Base-by-base conservation (phyloP, 2,113 vertebrate species). In the Paracanthobrama guichenoti region DNA sequence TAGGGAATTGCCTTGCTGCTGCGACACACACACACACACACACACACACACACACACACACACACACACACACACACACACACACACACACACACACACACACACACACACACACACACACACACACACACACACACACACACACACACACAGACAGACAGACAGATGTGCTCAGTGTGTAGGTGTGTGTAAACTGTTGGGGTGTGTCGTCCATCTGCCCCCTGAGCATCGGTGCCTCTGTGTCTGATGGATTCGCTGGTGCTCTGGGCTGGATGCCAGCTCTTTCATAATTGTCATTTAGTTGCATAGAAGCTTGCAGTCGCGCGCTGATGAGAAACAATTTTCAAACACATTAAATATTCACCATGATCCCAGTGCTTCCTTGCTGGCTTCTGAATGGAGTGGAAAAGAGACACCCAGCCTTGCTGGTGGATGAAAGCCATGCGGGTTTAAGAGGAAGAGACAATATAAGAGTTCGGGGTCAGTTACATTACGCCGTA, bases 331-430 rank as follows among this genome's bases (percentile, higher is more conserved):
- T 66, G 79, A 88, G 84, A 91, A 89, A 85, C 50, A 89, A 84
- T 89, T 86, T 85, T 39, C 82, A 77, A 81, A 87, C 83, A 74
- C 90, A 88, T 91, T 88, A 91, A 88, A 87, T 87, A 57, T 83
- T 84, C 2, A 50, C 57, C 12, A 76, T 87, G 85, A n/a, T 42
- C 64, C 42, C 89, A 88, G 85, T 22, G 74, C 31, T 81, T 13
- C 53, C 76, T 79, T 28, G 71, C 31, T 81, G 10, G 35, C 76
- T 79, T 79, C 76, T 13, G 78, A 69, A 80, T 83, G 83, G 73
- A 28, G 46, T 71, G 48, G 84, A 86, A 90, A 88, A 62, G 59
- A 62, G 59, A 31, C 2, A 10, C 85, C 18, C 80, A 57, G 59
- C 50, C 22, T 28, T 80, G 35, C 28, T 7, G 31, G 14, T 64